Conservation (phyloP, 2,888 invertebrate species). For the Lithophane socia region DNA sequence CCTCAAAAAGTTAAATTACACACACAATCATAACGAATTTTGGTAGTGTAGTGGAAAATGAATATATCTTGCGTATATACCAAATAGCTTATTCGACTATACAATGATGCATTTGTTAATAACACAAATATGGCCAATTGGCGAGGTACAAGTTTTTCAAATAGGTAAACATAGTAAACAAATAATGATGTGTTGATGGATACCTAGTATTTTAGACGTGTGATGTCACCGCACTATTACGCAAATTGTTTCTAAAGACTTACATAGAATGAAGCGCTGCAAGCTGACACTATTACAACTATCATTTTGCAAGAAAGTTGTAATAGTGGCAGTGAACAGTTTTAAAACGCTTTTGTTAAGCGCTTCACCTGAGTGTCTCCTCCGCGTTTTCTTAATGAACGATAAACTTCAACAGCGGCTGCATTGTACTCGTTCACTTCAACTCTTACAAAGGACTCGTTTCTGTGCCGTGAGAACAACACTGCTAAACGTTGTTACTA, state of each 20-base stretch:
- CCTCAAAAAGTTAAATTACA: too few species aligned
- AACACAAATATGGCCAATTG: neutral
- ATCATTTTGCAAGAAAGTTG: neutral
- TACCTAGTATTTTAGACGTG: too few species aligned
- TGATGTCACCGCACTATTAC: neutral
- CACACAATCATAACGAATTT: too few species aligned
- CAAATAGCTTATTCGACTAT: too few species aligned
- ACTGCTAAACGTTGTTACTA: conserved; percentile 20
- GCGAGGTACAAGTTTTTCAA: neutral
- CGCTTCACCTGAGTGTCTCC: neutral
- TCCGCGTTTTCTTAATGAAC: conserved; percentile 20
- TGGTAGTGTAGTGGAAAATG: too few species aligned
- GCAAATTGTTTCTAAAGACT: neutral
- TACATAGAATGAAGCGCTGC: neutral
- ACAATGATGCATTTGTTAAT: neutral
- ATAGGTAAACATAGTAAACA: neutral
- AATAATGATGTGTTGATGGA: neutral
- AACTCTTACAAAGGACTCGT: conserved; percentile 3
- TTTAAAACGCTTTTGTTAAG: conserved; percentile 14
- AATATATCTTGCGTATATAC: too few species aligned
- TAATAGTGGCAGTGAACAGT: conserved; percentile 2
- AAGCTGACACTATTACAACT: neutral
- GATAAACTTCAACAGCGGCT: conserved; percentile 19
- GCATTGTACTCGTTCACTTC: conserved; percentile 19
- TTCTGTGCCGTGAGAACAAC: conserved; percentile 24